Conservation (phyloP, 2,113 vertebrate genomes). For the Donacobius atricapilla region DNA sequence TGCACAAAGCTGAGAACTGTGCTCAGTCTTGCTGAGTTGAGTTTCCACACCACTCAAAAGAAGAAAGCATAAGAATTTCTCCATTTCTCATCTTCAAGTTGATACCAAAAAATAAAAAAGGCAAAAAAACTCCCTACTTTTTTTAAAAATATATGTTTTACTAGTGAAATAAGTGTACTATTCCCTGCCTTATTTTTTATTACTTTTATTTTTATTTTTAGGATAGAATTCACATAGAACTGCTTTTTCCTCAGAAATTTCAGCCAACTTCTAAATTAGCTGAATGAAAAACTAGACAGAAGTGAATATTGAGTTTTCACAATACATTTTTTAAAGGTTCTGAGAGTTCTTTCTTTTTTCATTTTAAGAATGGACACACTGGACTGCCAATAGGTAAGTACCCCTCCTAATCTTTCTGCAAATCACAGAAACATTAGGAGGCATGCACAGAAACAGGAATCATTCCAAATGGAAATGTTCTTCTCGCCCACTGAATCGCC, state of each 20-base stretch:
- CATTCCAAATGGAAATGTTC: background rate
- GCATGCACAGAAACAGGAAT: background rate
- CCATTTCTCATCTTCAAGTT: background rate
- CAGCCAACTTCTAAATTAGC: background rate
- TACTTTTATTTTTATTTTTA: background rate
- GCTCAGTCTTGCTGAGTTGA: rapidly evolving
- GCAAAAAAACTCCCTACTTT: background rate
- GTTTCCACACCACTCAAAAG: background rate
- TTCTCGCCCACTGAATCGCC: background rate
- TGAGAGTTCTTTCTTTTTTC: background rate
- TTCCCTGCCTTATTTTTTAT: background rate
- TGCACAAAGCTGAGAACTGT: background rate
- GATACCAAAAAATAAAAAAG: background rate
- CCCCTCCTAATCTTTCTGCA: background rate
- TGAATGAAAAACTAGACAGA: background rate
- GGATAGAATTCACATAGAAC: background rate
- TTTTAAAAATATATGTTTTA: rapidly evolving
- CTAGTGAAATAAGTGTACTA: background rate
- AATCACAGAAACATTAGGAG: background rate
- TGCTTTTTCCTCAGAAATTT: background rate
- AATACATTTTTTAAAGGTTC: background rate
- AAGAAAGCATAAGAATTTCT: background rate
- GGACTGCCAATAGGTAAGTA: background rate
- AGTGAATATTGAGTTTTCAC: background rate
- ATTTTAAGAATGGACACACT: background rate